Percentiles rank a stretch among this genome's conserved stretches.
These are phyloP conservation scores for Chaenocephalus aceratus DNA, from an alignment of 2,113 vertebrate genomes.

Conservation along the genomic window DNA sequence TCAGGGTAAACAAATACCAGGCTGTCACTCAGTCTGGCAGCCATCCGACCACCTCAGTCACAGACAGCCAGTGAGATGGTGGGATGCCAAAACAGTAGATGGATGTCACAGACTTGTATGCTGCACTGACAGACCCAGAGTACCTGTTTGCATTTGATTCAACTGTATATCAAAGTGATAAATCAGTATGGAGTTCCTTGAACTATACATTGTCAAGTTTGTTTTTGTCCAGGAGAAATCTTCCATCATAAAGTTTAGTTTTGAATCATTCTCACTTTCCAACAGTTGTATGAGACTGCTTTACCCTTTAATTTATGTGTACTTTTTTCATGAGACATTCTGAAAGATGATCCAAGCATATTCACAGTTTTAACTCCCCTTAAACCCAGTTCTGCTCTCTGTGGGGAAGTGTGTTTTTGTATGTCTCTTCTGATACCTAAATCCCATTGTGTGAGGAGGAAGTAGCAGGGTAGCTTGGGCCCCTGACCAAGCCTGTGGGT, in stretches of 20 bases:
- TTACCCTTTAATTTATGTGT: conserved; percentile 7
- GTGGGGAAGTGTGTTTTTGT: conserved; percentile 32
- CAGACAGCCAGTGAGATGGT: conserved; percentile 60
- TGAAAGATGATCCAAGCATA: conserved; percentile 47
- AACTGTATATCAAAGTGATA: conserved; percentile 28
- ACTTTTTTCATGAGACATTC: conserved; percentile 24
- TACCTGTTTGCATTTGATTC: conserved; percentile 41
- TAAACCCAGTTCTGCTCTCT: conserved; percentile 43
- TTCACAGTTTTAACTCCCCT: conserved; percentile 27
- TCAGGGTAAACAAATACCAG: conserved; percentile 74
- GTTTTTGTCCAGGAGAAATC: conserved; percentile 1
- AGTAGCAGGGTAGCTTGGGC: conserved; percentile 63
- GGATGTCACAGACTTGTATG: conserved; percentile 51
- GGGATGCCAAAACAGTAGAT: conserved; percentile 59
- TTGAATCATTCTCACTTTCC: conserved; percentile 6
- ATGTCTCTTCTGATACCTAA: conserved; percentile 65
- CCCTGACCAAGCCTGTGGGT: conserved; percentile 78
- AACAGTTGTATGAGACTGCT: conserved; percentile 1
- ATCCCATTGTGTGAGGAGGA: conserved; percentile 76
- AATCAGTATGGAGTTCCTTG: conserved; percentile 23
- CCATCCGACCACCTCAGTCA: conserved; percentile 62
- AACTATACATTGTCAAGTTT: conserved; percentile 11
- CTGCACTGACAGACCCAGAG: conserved; percentile 14
- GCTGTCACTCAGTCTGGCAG: conserved; percentile 76
- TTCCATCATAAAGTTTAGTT: conserved; percentile 16